Conservation (phyloP, 2,797 vertebrate species). For the Sphenopsis melanotis region DNA sequence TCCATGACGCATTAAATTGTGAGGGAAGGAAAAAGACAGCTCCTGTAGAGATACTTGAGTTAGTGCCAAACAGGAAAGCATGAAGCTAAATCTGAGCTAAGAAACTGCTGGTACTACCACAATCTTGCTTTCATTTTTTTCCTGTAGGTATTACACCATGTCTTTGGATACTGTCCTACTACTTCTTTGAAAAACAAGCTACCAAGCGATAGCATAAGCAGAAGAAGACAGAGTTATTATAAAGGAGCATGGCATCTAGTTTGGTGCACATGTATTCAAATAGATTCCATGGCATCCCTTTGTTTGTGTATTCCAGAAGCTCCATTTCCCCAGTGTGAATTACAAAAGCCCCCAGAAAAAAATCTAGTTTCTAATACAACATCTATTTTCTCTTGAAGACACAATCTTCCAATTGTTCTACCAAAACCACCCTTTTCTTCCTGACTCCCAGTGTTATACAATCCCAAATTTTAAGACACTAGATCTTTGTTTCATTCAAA, state of each 20-base stretch:
- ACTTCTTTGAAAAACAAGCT: background rate
- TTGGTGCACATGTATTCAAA: background rate
- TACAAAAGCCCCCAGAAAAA: background rate
- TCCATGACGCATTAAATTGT: background rate
- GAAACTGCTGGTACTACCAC: background rate
- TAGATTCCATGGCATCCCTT: rapidly evolving
- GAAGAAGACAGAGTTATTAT: background rate
- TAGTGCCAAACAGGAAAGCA: background rate
- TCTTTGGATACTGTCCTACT: background rate
- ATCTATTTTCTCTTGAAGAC: background rate
- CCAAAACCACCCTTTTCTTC: background rate
- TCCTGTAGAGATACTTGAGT: background rate
- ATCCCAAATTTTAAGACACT: background rate
- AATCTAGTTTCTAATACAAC: background rate
- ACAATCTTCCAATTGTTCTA: background rate
- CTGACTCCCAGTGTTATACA: background rate
- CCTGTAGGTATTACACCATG: background rate
- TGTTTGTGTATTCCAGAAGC: background rate
- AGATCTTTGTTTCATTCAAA: background rate
- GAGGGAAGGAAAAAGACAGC: background rate
- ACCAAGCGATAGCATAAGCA: background rate
- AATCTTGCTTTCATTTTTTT: background rate
- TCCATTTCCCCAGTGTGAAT: background rate
- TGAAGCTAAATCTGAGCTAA: background rate
- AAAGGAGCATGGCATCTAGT: background rate